phyloP scores from a whole-genome alignment of 2,888 invertebrate genomes.

The Drosophila ezoana region DNA sequence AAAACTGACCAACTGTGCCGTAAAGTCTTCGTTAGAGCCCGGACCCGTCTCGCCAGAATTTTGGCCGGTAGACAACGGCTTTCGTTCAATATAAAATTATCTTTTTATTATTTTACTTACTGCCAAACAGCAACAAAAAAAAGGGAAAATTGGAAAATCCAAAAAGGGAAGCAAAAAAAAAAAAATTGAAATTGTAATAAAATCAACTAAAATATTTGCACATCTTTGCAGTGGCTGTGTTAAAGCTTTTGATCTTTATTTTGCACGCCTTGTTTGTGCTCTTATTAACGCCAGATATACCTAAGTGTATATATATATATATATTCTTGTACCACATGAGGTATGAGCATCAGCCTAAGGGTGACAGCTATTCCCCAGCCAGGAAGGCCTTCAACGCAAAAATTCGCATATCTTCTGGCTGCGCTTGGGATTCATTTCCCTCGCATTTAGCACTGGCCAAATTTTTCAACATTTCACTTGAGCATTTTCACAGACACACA shows the following conservation, averaged over 20 bases:
- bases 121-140: slow-evolving; percentile 15
- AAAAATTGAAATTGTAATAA: slow-evolving; percentile 57
- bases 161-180: slow-evolving; percentile 16
- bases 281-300: slow-evolving; percentile 48
- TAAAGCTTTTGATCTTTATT: slow-evolving; percentile 77
- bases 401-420: slow-evolving; percentile 45
- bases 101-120: slow-evolving; percentile 47
- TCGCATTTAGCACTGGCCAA: slow-evolving; percentile 30
- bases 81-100: slow-evolving; percentile 62
- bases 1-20: slow-evolving; percentile 59
- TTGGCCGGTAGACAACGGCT: slow-evolving; percentile 44
- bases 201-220: slow-evolving; percentile 79
- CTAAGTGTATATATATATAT: background rate
- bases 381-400: background rate
- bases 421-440: slow-evolving; percentile 44
- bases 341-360: slow-evolving; percentile 48
- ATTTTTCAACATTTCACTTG: slow-evolving; percentile 56
- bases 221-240: slow-evolving; percentile 62
- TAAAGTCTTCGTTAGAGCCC: slow-evolving; percentile 29
- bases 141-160: slow-evolving; percentile 34
- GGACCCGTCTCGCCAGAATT: slow-evolving; percentile 26
- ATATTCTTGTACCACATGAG: background rate
- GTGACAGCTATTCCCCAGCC: slow-evolving; percentile 58
- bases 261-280: slow-evolving; percentile 44
- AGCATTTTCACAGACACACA: slow-evolving; percentile 44